Evolutionary conservation across 1,140 invertebrate species (phyloP).

Genomic region (Drosophila sp.): DNA sequence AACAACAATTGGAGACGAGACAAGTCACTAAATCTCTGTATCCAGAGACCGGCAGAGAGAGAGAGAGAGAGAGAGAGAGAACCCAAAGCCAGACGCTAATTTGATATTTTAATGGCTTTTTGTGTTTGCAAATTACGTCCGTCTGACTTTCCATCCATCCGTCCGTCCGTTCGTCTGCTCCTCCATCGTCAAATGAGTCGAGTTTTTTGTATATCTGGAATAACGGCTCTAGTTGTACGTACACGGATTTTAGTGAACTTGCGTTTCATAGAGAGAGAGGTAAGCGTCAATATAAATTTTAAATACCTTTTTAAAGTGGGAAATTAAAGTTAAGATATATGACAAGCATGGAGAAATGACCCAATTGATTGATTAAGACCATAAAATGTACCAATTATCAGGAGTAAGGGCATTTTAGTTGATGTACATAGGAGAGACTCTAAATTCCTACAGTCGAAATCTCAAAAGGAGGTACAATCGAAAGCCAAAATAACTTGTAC

Average conservation of each 20-base stretch:
- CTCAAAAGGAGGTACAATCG: too few species aligned
- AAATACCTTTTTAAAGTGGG: neutral
- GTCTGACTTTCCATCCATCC: neutral
- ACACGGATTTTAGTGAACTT: constrained; percentile 17
- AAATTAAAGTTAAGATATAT: neutral
- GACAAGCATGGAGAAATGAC: neutral
- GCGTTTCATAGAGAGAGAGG: neutral
- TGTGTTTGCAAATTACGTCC: constrained; percentile 73
- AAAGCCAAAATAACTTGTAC: too few species aligned
- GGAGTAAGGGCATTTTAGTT: too few species aligned
- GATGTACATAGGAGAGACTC: too few species aligned
- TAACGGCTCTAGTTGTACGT: constrained; percentile 59
- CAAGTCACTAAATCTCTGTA: constrained; percentile 54
- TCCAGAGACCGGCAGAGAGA: constrained; percentile 12
- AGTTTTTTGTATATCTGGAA: constrained; percentile 33
- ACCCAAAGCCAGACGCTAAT: constrained; percentile 69
- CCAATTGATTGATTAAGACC: too few species aligned
- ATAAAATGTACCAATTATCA: too few species aligned
- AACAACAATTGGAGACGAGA: constrained; percentile 58
- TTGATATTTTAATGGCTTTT: constrained; percentile 80
- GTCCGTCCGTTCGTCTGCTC: neutral
- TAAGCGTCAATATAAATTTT: neutral
- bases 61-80: neutral
- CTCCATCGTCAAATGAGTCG: constrained; percentile 37
- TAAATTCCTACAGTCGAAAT: too few species aligned